Conservation (phyloP, 2,797 vertebrate genomes). For the Artibeus jamaicensis region DNA sequence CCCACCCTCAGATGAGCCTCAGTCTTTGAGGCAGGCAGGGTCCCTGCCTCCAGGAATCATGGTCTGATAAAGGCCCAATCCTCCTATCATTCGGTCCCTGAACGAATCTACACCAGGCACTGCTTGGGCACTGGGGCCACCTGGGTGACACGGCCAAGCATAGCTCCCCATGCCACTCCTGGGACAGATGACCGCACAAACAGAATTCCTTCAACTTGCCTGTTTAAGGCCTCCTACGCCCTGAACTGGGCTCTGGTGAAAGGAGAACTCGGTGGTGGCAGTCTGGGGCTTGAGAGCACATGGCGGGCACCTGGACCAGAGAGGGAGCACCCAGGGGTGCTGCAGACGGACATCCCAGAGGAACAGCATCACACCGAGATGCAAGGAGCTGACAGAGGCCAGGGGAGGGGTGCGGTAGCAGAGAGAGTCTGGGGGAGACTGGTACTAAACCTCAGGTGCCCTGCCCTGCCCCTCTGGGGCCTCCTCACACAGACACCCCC, state of each 20-base stretch:
- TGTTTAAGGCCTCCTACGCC: neutral
- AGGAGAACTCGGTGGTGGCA: neutral
- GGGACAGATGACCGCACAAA: neutral
- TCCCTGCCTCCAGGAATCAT: neutral
- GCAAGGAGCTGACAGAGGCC: neutral
- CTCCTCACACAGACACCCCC: neutral
- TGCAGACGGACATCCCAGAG: neutral
- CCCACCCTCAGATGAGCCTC: neutral
- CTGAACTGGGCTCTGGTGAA: fast-evolving
- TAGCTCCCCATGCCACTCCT: fast-evolving
- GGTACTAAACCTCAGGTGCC: neutral
- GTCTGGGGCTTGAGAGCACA: too few relatives aligned
- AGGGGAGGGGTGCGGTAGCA: neutral
- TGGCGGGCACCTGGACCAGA: neutral
- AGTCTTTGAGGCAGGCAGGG: neutral
- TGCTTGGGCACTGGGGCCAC: neutral
- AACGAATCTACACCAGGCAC: neutral
- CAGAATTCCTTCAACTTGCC: neutral
- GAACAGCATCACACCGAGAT: neutral
- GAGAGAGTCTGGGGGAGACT: neutral
- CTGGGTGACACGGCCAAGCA: neutral
- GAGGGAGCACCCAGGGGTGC: neutral
- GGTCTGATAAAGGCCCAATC: neutral
- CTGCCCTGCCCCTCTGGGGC: neutral
- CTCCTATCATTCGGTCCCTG: neutral